phyloP scores from a whole-genome alignment of 2,113 vertebrate genomes.

The Pristiophorus japonicus region DNA sequence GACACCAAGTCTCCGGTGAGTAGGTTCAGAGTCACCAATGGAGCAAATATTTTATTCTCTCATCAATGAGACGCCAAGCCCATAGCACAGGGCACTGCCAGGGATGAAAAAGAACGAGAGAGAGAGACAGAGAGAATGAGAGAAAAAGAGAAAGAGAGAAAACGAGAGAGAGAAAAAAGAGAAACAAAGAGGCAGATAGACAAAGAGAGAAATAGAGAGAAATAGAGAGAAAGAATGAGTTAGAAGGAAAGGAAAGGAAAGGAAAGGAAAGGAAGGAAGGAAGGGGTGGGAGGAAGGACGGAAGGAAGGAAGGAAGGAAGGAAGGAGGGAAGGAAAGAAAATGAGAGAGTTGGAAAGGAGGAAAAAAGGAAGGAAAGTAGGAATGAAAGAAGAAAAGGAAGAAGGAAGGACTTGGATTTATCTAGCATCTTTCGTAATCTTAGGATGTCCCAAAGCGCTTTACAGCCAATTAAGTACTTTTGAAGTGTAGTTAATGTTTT shows the following conservation, averaged over 20 bases:
- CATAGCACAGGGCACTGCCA: background rate
- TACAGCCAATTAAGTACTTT: background rate
- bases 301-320: background rate
- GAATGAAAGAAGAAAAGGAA: background rate
- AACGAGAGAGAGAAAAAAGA: background rate
- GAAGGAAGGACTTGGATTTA: background rate
- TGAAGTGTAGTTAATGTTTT: background rate
- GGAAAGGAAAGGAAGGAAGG: background rate
- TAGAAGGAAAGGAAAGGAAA: too few relatives aligned
- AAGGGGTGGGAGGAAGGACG: too few relatives aligned
- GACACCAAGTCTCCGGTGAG: too few relatives aligned
- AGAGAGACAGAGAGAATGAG: background rate
- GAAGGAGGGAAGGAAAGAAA: background rate
- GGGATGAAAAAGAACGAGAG: background rate
- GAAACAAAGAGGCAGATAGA: too few relatives aligned
- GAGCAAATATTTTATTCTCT: too few relatives aligned
- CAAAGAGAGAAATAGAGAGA: background rate
- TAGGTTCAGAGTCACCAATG: too few relatives aligned
- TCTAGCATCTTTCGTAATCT: background rate
- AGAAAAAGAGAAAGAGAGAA: background rate
- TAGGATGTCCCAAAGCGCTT: background rate
- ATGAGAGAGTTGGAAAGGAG: too few relatives aligned
- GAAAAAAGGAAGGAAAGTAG: background rate
- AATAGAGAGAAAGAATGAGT: background rate
- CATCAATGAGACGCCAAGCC: background rate